Percentiles rank a stretch among this genome's conserved stretches.
phyloP scores from a whole-genome alignment of 2,113 vertebrate genomes.

The Proterorhinus semilunaris region DNA sequence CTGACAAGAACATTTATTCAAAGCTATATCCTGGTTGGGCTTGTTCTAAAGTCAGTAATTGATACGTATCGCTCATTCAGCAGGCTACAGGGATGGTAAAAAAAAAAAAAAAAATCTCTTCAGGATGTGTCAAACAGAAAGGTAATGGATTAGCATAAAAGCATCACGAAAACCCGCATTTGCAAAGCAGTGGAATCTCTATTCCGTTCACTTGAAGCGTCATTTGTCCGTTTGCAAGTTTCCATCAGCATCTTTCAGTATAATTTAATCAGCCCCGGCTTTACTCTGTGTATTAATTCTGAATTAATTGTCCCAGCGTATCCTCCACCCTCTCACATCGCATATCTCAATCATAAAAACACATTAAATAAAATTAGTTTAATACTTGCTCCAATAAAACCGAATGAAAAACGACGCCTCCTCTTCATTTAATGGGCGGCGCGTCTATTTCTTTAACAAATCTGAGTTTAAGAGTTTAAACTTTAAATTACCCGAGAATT shows the following conservation, averaged over 20 bases:
- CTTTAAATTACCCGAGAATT: constrained; percentile 44
- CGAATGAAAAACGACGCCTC: not conserved
- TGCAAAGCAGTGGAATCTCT: no score
- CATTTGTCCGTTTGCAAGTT: not conserved
- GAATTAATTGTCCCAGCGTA: constrained; percentile 1
- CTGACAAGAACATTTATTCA: not conserved
- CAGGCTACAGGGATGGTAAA: not conserved
- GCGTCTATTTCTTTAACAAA: constrained; percentile 32
- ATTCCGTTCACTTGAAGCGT: no score
- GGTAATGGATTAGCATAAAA: no score
- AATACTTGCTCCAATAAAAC: not conserved
- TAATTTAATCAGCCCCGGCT: not conserved
- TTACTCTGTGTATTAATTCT: constrained; percentile 4
- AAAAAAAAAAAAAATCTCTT: no score
- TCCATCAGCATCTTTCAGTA: not conserved
- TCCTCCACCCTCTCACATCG: not conserved
- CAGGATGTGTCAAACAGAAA: no score
- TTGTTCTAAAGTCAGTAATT: not conserved
- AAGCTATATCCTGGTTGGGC: not conserved
- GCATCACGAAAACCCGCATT: not conserved
- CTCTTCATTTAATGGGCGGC: not conserved
- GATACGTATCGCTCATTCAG: not conserved
- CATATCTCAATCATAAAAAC: constrained; percentile 9
- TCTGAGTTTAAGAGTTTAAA: constrained; percentile 48
- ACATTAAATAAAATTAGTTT: not conserved